A percentile compares a stretch with the other conserved stretches of the same genome.
Evolutionary conservation across 2,888 invertebrate species (phyloP).

Genomic region (Hypsopygia costalis): DNA sequence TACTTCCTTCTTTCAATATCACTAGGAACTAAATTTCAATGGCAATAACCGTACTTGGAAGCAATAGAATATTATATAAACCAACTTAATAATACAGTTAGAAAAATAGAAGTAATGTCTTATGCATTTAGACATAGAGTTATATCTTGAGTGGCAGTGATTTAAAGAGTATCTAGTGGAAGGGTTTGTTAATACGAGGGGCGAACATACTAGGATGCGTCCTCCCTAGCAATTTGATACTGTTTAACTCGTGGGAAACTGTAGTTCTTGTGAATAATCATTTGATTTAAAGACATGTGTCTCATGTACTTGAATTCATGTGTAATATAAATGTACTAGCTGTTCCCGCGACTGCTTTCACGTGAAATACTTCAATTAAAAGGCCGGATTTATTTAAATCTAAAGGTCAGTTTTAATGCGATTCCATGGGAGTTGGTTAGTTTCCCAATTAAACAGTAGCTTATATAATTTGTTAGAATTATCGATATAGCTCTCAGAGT

Average conservation of each 20-base stretch:
- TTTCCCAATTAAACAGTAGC: too few relatives aligned
- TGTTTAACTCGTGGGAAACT: constrained; percentile 63
- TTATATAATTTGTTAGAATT: too few relatives aligned
- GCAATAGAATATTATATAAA: background rate
- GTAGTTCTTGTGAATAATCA: background rate
- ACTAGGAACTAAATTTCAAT: constrained; percentile 26
- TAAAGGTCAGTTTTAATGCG: too few relatives aligned
- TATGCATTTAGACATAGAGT: background rate
- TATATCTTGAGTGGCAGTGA: background rate
- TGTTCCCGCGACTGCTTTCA: too few relatives aligned
- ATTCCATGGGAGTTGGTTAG: too few relatives aligned
- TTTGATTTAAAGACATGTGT: background rate
- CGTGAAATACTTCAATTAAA: too few relatives aligned
- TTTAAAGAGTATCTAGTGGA: background rate
- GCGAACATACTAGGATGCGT: constrained; percentile 37
- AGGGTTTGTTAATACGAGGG: constrained; percentile 36
- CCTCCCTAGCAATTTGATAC: constrained; percentile 63
- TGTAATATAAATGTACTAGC: too few relatives aligned
- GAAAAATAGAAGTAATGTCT: background rate
- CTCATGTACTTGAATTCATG: background rate
- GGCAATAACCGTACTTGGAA: background rate
- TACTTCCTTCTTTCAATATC: constrained; percentile 11
- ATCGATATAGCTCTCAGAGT: too few relatives aligned
- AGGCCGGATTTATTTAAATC: too few relatives aligned
- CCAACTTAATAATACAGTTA: background rate